These are phyloP conservation scores for Papilio aristodemus DNA, from an alignment of 1,140 invertebrate species.

Conservation along the genomic window DNA sequence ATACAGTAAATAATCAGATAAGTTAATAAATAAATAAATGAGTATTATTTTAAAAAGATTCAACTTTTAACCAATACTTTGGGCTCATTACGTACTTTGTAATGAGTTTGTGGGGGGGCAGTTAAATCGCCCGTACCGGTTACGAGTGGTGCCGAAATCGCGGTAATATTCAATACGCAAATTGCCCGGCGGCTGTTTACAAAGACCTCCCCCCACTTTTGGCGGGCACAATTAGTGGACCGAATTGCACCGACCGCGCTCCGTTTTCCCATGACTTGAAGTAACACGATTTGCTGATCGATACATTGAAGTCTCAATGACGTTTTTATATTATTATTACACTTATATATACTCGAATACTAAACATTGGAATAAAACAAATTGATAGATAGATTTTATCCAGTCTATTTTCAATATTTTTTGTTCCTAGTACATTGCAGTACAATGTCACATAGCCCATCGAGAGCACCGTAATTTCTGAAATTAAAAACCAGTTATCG, in stretches of 20 bases:
- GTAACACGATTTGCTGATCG: constrained; percentile 15
- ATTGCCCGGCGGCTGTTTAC: constrained; percentile 49
- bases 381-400: too few species aligned
- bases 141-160: constrained; percentile 32
- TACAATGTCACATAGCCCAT: too few species aligned
- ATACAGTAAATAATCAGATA: too few species aligned
- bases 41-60: background rate
- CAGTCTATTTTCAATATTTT: too few species aligned
- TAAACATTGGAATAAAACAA: too few species aligned
- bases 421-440: too few species aligned
- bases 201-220: constrained; percentile 37
- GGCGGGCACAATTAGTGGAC: constrained; percentile 35
- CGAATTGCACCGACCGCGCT: constrained; percentile 18
- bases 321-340: background rate
- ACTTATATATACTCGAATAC: too few species aligned
- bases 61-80: background rate
- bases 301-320: constrained; percentile 22
- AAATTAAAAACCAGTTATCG: too few species aligned
- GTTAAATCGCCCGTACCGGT: constrained; percentile 8
- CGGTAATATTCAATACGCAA: constrained; percentile 43
- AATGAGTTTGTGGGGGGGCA: constrained; percentile 7
- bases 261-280: constrained; percentile 16
- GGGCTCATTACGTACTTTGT: constrained; percentile 20
- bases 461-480: too few species aligned
- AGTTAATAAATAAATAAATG: too few species aligned